A percentile compares a stretch with the other conserved stretches of the same genome.
Conservation (phyloP, 2,888 invertebrate species). For the Rotaria macrura region DNA sequence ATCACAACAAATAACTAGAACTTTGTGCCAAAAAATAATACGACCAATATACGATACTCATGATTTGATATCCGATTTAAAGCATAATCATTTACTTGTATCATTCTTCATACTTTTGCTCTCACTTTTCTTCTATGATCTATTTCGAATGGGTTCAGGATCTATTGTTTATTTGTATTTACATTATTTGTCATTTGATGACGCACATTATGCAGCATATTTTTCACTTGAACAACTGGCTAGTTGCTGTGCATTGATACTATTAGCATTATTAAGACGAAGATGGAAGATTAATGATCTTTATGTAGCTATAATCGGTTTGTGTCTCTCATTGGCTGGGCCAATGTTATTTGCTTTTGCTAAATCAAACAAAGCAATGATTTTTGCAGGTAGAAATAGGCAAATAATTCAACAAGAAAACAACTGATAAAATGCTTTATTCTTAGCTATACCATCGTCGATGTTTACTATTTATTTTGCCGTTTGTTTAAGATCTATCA, state of each 20-base stretch:
- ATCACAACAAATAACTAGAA: background rate
- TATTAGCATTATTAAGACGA: background rate
- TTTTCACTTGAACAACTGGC: conserved; percentile 2
- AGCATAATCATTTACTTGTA: background rate
- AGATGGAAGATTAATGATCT: conserved; percentile 1
- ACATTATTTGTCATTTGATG: conserved; percentile 1
- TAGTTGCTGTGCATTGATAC: background rate
- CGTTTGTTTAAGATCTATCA: background rate
- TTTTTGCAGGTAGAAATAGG: background rate
- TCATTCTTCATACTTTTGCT: background rate
- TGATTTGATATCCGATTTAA: background rate
- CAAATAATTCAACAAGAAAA: background rate
- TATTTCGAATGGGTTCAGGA: background rate
- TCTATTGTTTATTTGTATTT: background rate
- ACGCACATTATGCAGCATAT: background rate
- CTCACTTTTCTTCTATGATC: background rate
- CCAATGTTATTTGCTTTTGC: conserved; percentile 4
- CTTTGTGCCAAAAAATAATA: background rate
- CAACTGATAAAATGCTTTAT: background rate
- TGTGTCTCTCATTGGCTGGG: background rate
- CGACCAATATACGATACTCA: background rate
- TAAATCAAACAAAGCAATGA: background rate
- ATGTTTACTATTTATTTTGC: conserved; percentile 4
- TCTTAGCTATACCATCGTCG: background rate
- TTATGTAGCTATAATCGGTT: background rate